phyloP scores from a whole-genome alignment of 2,113 vertebrate genomes.

The Crotalus helleri region DNA sequence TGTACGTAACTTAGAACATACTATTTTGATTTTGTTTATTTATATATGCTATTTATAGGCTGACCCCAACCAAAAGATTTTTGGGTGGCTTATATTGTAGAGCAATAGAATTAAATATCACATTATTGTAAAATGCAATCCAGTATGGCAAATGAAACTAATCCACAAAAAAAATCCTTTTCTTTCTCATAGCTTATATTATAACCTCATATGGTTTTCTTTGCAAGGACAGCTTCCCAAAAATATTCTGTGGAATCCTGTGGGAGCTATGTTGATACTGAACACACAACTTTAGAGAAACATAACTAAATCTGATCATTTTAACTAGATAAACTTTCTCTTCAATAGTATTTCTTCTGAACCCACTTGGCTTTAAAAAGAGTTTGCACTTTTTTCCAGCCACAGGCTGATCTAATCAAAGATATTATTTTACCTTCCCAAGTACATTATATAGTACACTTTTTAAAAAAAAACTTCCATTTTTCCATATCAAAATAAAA shows the following conservation, averaged over 20 bases:
- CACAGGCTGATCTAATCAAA: conserved; percentile 13
- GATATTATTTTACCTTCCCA: conserved; percentile 9
- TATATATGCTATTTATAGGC: neutral
- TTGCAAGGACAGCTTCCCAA: neutral
- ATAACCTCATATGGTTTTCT: neutral
- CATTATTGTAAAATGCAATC: neutral
- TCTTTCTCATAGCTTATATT: neutral
- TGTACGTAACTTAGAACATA: neutral
- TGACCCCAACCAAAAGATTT: neutral
- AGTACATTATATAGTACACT: conserved; percentile 39
- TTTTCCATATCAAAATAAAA: conserved; percentile 51
- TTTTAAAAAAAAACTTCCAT: conserved; percentile 42
- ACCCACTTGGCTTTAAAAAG: neutral
- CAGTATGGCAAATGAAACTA: neutral
- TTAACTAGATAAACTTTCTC: neutral
- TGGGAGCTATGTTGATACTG: neutral
- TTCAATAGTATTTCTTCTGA: neutral
- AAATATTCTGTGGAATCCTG: neutral
- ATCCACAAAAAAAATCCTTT: neutral
- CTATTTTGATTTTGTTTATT: neutral
- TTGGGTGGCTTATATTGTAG: neutral
- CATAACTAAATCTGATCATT: neutral
- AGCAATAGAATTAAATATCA: neutral
- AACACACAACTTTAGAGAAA: neutral
- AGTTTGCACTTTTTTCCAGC: neutral